Conservation (phyloP, 1,140 invertebrate species). For the Musca vetustissima region DNA sequence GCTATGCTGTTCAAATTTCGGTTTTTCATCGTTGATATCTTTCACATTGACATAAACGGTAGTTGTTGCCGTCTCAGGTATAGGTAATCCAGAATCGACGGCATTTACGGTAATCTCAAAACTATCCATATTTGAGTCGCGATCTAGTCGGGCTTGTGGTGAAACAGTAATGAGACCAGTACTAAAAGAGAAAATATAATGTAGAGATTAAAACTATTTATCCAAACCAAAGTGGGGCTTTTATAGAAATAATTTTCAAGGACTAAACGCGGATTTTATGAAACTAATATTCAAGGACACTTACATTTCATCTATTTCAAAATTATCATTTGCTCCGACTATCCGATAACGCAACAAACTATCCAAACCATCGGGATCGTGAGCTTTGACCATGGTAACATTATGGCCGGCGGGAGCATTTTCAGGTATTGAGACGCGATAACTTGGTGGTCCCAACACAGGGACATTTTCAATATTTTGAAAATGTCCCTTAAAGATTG, state of each 20-base stretch:
- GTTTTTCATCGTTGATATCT: conserved; percentile 83
- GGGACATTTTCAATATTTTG: conserved; percentile 59
- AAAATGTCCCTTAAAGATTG: conserved; percentile 73
- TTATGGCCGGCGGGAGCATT: conserved; percentile 68
- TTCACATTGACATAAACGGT: conserved; percentile 71
- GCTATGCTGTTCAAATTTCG: conserved; percentile 68
- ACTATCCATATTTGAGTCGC: conserved; percentile 65
- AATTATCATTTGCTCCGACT: conserved; percentile 77
- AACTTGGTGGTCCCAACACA: conserved; percentile 65
- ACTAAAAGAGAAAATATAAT: no score
- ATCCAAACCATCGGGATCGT: conserved; percentile 76
- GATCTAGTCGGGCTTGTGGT: conserved; percentile 71
- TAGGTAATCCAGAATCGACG: conserved; percentile 70
- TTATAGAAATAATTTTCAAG: not conserved
- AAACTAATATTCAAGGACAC: conserved; percentile 27
- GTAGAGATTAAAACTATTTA: no score
- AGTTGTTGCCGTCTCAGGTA: conserved; percentile 75
- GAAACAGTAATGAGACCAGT: conserved; percentile 75
- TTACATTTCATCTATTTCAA: conserved; percentile 72
- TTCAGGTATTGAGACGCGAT: conserved; percentile 71
- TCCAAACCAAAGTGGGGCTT: no score
- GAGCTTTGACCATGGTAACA: conserved; percentile 70
- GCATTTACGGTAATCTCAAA: conserved; percentile 74
- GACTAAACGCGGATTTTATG: not conserved
- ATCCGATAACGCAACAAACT: conserved; percentile 72